Percentiles rank a stretch among this genome's conserved stretches.
These are phyloP conservation scores for Geococcyx californianus DNA, from an alignment of 2,113 vertebrate species.

Conservation along the genomic window DNA sequence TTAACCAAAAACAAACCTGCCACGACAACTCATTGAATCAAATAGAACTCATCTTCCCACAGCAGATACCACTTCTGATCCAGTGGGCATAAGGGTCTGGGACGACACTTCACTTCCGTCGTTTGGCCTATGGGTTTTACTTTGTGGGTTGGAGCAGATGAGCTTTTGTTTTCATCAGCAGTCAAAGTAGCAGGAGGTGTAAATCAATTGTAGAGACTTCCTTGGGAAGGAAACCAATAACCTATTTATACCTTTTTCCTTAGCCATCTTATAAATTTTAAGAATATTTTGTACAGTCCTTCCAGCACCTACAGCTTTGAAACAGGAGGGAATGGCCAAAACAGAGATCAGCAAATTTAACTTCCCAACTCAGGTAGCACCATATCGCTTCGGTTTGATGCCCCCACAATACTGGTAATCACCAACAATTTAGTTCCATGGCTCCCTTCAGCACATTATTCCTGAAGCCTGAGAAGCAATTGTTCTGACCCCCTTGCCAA, in stretches of 20 bases:
- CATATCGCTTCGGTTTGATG: fast-evolving
- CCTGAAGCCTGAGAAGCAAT: background rate
- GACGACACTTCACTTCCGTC: background rate
- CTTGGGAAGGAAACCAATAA: background rate
- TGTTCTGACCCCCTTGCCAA: background rate
- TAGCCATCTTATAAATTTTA: background rate
- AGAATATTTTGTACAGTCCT: background rate
- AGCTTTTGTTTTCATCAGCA: background rate
- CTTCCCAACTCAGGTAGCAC: fast-evolving
- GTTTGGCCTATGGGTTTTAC: background rate
- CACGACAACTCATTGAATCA: background rate
- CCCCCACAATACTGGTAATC: background rate
- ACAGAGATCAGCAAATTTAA: background rate
- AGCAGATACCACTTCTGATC: too few species aligned
- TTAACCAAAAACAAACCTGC: background rate
- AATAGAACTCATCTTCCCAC: background rate
- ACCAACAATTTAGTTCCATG: fast-evolving
- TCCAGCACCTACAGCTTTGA: background rate
- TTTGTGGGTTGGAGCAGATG: background rate
- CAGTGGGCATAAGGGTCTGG: fast-evolving
- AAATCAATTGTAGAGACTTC: background rate
- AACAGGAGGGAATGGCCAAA: background rate
- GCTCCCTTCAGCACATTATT: background rate
- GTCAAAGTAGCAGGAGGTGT: background rate
- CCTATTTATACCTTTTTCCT: background rate